Evolutionary conservation across 2,113 vertebrate species (phyloP), one percentile per base, ranked within the genome.

Genomic region (Oncorhynchus tshawytscha): DNA sequence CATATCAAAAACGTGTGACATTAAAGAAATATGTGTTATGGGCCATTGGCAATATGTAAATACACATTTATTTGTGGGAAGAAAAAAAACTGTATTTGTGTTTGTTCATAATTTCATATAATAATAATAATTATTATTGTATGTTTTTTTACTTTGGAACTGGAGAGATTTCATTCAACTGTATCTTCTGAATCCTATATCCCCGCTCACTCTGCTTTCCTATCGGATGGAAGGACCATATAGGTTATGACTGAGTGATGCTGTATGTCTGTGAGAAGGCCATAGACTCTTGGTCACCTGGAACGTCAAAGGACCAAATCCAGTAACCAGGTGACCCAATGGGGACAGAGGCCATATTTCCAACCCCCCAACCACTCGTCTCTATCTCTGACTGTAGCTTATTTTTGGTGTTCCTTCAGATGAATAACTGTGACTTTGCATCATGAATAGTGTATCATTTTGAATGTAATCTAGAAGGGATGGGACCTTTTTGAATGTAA

Each of bases 371-470:
- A 70, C 81, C 81, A 29, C 75, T 76, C 81, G 75, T 88, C 83
- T 45, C 39, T 78, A 77, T 85, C 81, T 88, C 83, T 80, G 84
- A 91, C 87, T 87, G 87, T 90, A 87, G 87, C 88, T 85, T 11
- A 3, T 45, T 85, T 3, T 82, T 71, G 87, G 89, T 88, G 82
- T 87, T 86, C 85, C 89, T 88, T 89, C 82, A 91, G 88, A 90
- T 88, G 85, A 92, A 92, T 90, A 94, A 92, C 91, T 93, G 93
- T 96, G 96, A 96, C 92, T 92, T 95, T 93, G 92, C 94, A 92
- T 95, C 93, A 95, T 92, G 91, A 91, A 91, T 91, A 68, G 29
- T 68, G 88, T 94, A 93, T 91, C 87, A 88, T 90, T 91, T 90
- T 91, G 90, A 93, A 92, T 91, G 92, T 93, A 91, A 88, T 81